These are phyloP conservation scores for Tipula unca DNA, from an alignment of 2,888 invertebrate genomes.

Conservation along the genomic window DNA sequence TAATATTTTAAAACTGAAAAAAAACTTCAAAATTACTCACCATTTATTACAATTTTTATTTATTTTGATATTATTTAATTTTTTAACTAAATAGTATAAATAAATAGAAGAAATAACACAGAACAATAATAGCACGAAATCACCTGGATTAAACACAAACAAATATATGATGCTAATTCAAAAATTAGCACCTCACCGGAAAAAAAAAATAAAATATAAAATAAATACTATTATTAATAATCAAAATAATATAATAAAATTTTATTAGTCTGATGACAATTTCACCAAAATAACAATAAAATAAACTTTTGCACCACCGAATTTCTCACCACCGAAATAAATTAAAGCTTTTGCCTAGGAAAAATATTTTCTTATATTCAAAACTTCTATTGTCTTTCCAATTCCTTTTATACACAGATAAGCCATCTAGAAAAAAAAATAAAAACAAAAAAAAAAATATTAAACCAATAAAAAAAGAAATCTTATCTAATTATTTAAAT, in stretches of 20 bases:
- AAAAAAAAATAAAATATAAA: neutral
- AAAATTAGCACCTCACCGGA: neutral
- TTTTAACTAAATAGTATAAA: neutral
- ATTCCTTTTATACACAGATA: slow-evolving; percentile 8
- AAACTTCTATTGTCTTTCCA: neutral
- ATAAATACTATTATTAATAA: neutral
- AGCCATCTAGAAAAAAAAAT: neutral
- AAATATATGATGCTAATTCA: neutral
- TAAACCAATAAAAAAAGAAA: neutral
- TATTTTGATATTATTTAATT: slow-evolving; percentile 8
- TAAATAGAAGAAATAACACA: neutral
- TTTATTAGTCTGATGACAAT: neutral
- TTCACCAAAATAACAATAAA: neutral
- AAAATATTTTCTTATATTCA: slow-evolving; percentile 3
- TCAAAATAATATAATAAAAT: slow-evolving; percentile 4
- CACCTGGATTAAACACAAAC: neutral
- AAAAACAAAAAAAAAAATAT: neutral
- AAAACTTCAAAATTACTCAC: neutral
- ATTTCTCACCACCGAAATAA: neutral
- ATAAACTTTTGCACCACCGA: neutral
- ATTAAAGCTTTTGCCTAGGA: neutral
- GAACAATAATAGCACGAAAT: neutral
- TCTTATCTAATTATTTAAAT: neutral
- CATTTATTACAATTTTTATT: slow-evolving; percentile 8
- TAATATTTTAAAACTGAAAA: neutral